These are phyloP conservation scores for Zingel zingel DNA, from an alignment of 2,113 vertebrate species.

Conservation along the genomic window DNA sequence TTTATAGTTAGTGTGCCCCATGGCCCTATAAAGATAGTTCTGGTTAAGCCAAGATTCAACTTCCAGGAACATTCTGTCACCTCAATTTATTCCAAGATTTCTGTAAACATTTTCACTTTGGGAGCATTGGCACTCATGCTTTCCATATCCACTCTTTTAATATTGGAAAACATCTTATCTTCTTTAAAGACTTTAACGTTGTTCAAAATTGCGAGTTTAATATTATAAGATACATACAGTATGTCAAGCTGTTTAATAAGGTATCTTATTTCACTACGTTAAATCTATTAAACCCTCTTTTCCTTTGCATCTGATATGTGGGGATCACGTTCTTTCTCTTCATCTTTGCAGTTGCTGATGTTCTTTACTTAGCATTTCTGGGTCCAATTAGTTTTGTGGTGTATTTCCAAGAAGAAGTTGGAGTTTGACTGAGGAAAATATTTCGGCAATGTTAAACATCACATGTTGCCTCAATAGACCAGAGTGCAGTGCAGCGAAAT, in stretches of 20 bases:
- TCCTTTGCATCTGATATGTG: slow-evolving; percentile 16
- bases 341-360: not conserved
- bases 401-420: slow-evolving; percentile 6
- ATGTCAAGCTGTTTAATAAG: not conserved
- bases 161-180: not conserved
- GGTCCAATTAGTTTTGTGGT: slow-evolving; percentile 21
- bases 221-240: not conserved
- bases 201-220: not conserved
- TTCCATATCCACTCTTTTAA: slow-evolving; percentile 7
- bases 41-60: slow-evolving; percentile 14
- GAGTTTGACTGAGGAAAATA: slow-evolving; percentile 10
- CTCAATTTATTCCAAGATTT: slow-evolving; percentile 31
- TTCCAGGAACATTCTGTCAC: slow-evolving; percentile 50
- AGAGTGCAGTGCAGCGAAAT: slow-evolving; percentile 3
- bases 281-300: not conserved
- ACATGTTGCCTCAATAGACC: not conserved
- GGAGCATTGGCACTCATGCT: slow-evolving; percentile 22
- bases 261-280: not conserved
- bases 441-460: slow-evolving; percentile 20
- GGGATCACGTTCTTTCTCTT: not conserved
- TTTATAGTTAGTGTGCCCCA: not conserved
- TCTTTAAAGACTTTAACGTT: not conserved
- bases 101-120: slow-evolving; percentile 23
- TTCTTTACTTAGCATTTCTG: slow-evolving; percentile 28
- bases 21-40: not conserved